Percentiles rank a stretch among this genome's conserved stretches.
These are phyloP conservation scores for Microcebus murinus DNA, from an alignment of 2,113 vertebrate genomes.

Conservation along the genomic window DNA sequence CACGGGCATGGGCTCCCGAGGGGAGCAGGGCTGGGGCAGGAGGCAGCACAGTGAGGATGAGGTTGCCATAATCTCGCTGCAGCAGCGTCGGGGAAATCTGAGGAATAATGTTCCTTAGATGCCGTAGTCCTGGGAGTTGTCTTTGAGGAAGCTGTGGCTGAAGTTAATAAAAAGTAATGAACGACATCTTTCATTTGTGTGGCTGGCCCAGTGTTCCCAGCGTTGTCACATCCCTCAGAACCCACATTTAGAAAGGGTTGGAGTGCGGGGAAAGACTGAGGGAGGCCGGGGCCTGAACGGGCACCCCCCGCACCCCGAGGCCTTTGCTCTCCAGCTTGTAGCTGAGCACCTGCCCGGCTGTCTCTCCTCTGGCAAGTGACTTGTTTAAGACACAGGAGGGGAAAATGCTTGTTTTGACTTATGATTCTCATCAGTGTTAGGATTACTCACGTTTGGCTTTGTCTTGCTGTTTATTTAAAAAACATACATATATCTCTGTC, in stretches of 20 bases:
- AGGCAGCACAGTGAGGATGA: neutral
- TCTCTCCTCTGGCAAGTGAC: neutral
- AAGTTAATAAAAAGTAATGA: constrained; percentile 1
- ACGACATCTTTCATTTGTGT: neutral
- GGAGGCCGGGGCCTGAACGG: neutral
- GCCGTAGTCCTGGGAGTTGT: neutral
- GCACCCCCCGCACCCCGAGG: accelerated
- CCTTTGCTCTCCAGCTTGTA: neutral
- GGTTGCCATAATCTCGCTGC: neutral
- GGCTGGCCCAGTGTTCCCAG: neutral
- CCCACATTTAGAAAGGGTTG: neutral
- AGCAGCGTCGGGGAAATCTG: neutral
- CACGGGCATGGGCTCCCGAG: neutral
- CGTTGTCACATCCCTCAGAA: neutral
- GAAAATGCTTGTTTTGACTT: neutral
- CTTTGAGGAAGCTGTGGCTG: constrained; percentile 5
- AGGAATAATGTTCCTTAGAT: neutral
- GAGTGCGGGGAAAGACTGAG: neutral
- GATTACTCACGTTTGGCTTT: neutral
- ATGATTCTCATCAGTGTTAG: neutral
- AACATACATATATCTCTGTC: neutral
- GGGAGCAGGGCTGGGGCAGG: neutral
- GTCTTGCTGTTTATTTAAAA: neutral
- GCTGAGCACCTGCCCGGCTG: neutral
- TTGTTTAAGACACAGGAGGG: neutral